Conservation (phyloP, 2,888 invertebrate genomes). For the Lasius fuliginosus region DNA sequence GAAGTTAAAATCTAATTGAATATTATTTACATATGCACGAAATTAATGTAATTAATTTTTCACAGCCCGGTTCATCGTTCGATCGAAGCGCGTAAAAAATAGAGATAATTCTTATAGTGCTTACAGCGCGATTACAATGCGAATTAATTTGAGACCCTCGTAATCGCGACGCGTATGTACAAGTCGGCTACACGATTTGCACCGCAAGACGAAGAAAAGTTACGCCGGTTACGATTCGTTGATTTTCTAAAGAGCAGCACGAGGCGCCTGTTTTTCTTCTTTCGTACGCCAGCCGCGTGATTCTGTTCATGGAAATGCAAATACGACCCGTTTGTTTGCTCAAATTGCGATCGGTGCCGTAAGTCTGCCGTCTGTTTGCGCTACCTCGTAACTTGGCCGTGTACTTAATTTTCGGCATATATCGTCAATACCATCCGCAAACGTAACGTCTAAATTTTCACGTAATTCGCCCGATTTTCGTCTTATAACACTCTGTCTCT, state of each 20-base stretch:
- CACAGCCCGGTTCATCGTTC: not conserved
- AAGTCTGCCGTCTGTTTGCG: constrained; percentile 41
- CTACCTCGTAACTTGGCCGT: constrained; percentile 1
- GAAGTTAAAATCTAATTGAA: not conserved
- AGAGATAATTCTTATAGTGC: not conserved
- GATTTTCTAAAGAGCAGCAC: constrained; percentile 46
- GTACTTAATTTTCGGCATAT: not conserved
- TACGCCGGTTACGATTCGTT: constrained; percentile 25
- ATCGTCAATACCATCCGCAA: not conserved
- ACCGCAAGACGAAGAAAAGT: not conserved
- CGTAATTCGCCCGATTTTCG: not conserved
- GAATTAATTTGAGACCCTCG: constrained; percentile 27
- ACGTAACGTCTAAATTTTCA: constrained; percentile 22
- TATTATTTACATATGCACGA: not conserved
- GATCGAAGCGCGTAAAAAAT: not conserved
- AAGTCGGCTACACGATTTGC: constrained; percentile 1
- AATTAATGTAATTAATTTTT: not conserved
- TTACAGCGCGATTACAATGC: not conserved
- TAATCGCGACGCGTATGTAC: not conserved
- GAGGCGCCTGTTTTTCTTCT: constrained; percentile 15
- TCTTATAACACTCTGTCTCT: not conserved
- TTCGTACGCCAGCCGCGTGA: constrained; percentile 25
- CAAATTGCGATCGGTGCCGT: constrained; percentile 50
- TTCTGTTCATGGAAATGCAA: constrained; percentile 47
- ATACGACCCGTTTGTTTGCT: constrained; percentile 46